Base-by-base conservation (phyloP, 2,113 vertebrate species). In the Conger conger region DNA sequence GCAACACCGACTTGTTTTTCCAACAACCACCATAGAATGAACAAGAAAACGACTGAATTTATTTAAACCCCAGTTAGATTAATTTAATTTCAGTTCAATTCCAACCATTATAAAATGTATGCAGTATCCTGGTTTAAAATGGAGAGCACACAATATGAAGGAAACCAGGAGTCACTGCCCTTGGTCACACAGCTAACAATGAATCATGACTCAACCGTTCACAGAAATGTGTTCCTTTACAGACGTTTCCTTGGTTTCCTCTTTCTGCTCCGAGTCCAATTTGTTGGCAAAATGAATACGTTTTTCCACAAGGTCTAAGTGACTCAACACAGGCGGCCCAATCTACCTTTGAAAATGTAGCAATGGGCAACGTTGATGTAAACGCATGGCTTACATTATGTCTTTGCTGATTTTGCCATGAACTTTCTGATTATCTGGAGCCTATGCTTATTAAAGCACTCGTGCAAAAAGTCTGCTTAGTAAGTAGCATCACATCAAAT, bases 181-280 rank as follows among this genome's bases (percentile, higher is more conserved):
- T 18, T 33, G 33, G 79, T 84, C 35, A 81, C 30, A 76, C 30
- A 30, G 80, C 37, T 15, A 9, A 30, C 37, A 84, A 85, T 88
- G 85, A 86, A 79, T 85, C 83, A 86, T 88, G 50, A 86, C 82
- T 86, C 80, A 73, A 11, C 78, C 68, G 60, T 83, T 87, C 82
- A 77, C 53, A 89, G 33, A 33, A 30, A 17, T 37, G 36, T 54
- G 76, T 57, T 60, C 83, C 82, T 57, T 76, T 76, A 63, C 76
- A 84, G 81, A 84, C 86, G 79, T 83, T 86, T 88, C 23, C 80
- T 40, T 84, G 30, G 60, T 63, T 82, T 89, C 88, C 88, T 76
- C 17, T 82, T 83, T 42, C 8, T 85, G 81, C 81, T 35, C 27
- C 3, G n/a, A 63, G 57, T 63, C 57, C 2, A 27, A 63, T 27